A percentile compares a stretch with the other conserved stretches of the same genome.
These are phyloP conservation scores for Drosophila erecta DNA, from an alignment of 1,140 invertebrate species.

Conservation along the genomic window DNA sequence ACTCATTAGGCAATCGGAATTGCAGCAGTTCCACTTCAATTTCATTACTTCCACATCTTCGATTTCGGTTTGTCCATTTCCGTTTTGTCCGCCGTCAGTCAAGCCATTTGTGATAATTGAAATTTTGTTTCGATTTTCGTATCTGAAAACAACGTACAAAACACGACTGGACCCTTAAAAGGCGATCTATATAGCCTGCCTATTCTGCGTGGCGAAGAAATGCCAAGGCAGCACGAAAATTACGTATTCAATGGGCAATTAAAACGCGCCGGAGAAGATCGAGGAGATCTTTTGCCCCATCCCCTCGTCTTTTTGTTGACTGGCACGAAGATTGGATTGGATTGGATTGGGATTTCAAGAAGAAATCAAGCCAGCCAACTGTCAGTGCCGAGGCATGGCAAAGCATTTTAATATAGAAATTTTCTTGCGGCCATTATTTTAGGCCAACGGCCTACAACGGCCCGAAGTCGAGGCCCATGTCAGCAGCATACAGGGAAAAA, in stretches of 20 bases:
- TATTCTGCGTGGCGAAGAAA: slow-evolving; percentile 27
- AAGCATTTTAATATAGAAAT: slow-evolving; percentile 83
- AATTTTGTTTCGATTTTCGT: slow-evolving; percentile 4
- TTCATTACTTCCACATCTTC: slow-evolving; percentile 21
- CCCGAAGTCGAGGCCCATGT: slow-evolving; percentile 38
- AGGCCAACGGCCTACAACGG: slow-evolving; percentile 82
- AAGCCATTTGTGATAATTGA: slow-evolving; percentile 12
- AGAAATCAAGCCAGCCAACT: slow-evolving; percentile 43
- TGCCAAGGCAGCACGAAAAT: slow-evolving; percentile 16
- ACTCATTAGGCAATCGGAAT: slow-evolving; percentile 25
- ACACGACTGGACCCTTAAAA: slow-evolving; percentile 28
- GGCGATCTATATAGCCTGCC: slow-evolving; percentile 22
- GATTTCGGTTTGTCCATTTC: slow-evolving; percentile 13
- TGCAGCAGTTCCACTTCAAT: slow-evolving; percentile 12
- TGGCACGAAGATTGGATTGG: slow-evolving; percentile 29
- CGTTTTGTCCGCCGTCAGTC: slow-evolving; percentile 3
- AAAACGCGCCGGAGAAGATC: slow-evolving; percentile 43
- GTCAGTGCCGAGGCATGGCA: slow-evolving; percentile 67
- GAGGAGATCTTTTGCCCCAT: slow-evolving; percentile 2
- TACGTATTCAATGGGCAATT: slow-evolving; percentile 53
- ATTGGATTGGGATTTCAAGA: slow-evolving; percentile 32
- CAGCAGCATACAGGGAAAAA: slow-evolving; percentile 9
- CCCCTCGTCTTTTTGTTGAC: background rate
- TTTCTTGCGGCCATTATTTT: slow-evolving; percentile 78
- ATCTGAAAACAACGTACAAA: slow-evolving; percentile 16